Evolutionary conservation across 2,797 vertebrate genomes (phyloP).

Genomic region (Forpus xanthops): DNA sequence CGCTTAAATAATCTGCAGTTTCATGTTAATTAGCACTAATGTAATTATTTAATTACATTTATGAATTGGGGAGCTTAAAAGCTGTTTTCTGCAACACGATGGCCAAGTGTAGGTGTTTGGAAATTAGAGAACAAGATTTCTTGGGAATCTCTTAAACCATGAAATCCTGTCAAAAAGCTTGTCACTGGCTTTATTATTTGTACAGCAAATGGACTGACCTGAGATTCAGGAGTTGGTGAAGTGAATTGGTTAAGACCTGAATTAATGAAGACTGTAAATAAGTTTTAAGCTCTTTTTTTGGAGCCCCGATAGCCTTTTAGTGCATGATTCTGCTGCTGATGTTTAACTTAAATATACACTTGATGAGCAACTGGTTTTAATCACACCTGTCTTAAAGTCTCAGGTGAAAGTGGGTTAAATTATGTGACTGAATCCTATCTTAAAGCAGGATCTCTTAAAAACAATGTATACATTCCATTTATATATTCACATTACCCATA

Average conservation of each 20-base stretch:
- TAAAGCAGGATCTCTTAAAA: neutral
- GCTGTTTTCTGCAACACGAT: constrained; percentile 52
- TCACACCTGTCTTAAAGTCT: neutral
- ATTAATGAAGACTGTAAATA: constrained; percentile 49
- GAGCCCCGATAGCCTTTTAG: neutral
- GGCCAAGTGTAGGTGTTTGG: constrained; percentile 70
- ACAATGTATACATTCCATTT: neutral
- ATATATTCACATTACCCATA: too few relatives aligned
- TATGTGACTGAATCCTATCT: neutral
- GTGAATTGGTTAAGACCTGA: constrained; percentile 52
- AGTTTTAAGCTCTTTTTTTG: neutral
- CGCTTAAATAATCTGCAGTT: constrained; percentile 95
- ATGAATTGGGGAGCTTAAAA: constrained; percentile 86
- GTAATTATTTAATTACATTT: constrained; percentile 99
- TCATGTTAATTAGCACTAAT: constrained; percentile 99
- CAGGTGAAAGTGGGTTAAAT: neutral
- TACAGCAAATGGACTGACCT: constrained; percentile 39
- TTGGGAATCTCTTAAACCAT: constrained; percentile 41
- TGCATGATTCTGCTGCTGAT: neutral
- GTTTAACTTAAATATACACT: neutral
- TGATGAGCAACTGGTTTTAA: neutral
- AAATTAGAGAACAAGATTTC: constrained; percentile 28
- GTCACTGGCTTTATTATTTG: constrained; percentile 38
- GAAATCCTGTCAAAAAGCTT: constrained; percentile 33
- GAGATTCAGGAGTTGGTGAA: constrained; percentile 40